These are phyloP conservation scores for Amniataba percoides DNA, from an alignment of 2,797 vertebrate genomes.

Conservation along the genomic window DNA sequence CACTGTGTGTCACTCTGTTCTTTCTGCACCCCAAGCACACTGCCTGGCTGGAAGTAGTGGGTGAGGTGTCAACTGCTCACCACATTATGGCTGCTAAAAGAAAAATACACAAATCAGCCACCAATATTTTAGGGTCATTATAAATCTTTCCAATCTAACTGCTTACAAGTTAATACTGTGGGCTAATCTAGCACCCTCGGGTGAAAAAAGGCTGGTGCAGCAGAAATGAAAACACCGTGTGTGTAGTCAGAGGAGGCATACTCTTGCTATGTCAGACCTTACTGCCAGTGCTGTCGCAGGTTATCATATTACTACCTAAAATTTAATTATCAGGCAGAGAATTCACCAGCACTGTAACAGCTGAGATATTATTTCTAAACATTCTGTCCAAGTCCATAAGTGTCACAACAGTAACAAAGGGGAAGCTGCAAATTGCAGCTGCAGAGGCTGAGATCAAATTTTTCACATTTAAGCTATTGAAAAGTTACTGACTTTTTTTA, in stretches of 20 bases:
- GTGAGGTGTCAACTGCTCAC: conserved; percentile 25
- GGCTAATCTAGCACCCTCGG: conserved; percentile 36
- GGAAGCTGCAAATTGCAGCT: not conserved
- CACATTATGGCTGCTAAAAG: conserved; percentile 4
- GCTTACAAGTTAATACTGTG: conserved; percentile 29
- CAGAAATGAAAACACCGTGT: conserved; percentile 50
- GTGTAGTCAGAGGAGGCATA: conserved; percentile 38
- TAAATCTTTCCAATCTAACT: conserved; percentile 41
- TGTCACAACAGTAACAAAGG: conserved; percentile 11
- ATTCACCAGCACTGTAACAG: conserved; percentile 42
- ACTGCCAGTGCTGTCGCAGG: conserved; percentile 38
- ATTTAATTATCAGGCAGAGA: conserved; percentile 52
- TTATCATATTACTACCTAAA: conserved; percentile 56
- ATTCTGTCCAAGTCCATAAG: conserved; percentile 6
- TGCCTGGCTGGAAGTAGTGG: conserved; percentile 7
- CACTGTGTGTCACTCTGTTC: conserved; percentile 10
- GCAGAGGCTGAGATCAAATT: not conserved
- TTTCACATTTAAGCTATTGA: not conserved
- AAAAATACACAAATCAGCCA: conserved; percentile 20
- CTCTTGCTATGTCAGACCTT: conserved; percentile 51
- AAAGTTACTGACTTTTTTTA: conserved; percentile 15
- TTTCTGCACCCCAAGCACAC: conserved; percentile 38
- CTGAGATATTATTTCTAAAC: conserved; percentile 31
- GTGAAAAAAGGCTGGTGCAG: conserved; percentile 38
- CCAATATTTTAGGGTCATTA: conserved; percentile 28